phyloP scores from a whole-genome alignment of 2,113 vertebrate species.

The Cercocebus atys region DNA sequence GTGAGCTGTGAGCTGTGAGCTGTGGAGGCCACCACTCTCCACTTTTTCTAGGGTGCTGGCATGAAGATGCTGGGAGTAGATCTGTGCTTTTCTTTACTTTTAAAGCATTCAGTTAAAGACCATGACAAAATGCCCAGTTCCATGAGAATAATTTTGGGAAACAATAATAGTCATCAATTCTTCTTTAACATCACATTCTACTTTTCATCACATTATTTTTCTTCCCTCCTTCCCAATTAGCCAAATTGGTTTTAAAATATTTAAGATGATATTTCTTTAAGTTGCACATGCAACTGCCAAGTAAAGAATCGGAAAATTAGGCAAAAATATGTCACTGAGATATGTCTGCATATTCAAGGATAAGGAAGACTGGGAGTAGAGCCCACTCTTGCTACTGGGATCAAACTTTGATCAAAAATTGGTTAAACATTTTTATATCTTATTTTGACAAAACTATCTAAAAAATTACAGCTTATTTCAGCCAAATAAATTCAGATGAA shows the following conservation, averaged over 20 bases:
- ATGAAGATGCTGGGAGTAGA: not conserved
- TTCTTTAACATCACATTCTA: slow-evolving; percentile 3
- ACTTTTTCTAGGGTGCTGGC: not conserved
- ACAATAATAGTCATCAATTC: not conserved
- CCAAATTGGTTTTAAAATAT: slow-evolving; percentile 34
- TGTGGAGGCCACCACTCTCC: too few relatives aligned
- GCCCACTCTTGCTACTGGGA: slow-evolving; percentile 61
- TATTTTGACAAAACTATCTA: slow-evolving; percentile 63
- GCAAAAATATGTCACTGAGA: slow-evolving; percentile 57
- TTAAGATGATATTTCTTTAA: slow-evolving; percentile 44
- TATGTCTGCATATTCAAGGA: slow-evolving; percentile 51
- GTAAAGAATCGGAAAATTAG: slow-evolving; percentile 60
- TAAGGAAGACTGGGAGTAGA: slow-evolving; percentile 55
- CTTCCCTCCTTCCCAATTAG: not conserved
- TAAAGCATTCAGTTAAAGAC: not conserved
- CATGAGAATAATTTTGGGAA: not conserved
- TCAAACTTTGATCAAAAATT: slow-evolving; percentile 55
- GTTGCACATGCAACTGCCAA: slow-evolving; percentile 54
- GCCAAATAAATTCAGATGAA: slow-evolving; percentile 57
- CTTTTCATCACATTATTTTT: not conserved
- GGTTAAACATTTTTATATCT: slow-evolving; percentile 72
- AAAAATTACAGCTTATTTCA: slow-evolving; percentile 68
- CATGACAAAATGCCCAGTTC: not conserved
- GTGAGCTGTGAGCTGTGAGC: not conserved
- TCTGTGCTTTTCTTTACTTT: not conserved